Base-by-base conservation (phyloP, 2,113 vertebrate genomes). In the Dicrurus megarhynchus region DNA sequence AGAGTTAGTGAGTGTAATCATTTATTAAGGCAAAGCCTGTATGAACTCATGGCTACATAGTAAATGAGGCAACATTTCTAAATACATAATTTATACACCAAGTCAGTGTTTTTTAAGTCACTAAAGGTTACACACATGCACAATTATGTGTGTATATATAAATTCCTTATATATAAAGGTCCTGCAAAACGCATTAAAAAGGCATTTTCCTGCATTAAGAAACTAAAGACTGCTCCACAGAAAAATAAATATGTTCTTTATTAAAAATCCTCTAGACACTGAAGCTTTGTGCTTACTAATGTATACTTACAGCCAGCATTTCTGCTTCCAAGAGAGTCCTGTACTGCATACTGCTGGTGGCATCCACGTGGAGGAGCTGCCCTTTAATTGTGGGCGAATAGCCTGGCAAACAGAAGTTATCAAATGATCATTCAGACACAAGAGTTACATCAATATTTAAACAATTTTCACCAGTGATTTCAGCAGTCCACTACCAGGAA, bases 271-370 rank as follows among this genome's bases (percentile, higher is more conserved):
- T 50, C 41, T 32, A 20, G 35, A 59, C 27, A 65, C 10, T 37
- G 30, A 88, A 84, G 21, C 19, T 83, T 46, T 86, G 27, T 50
- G 12, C n/a, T 60, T 42, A 39, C 32, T 8, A 84, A 71, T 3
- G 13, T 39, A 55, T 86, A 99, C 99, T 99, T 97, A 99, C 99
- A 95, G 99, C 99, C 63, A 99, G 97, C 99, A 99, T 99, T 98
- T 99, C 99, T 59, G 99, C 99, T 97, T 99, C 99, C 96, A 99
- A 97, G 15, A 99, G 98, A 24, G 99, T 99, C 90, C 99, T 98
- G 96, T 99, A 99, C 87, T 99, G 99, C 99, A 99, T 99, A 95
- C 99, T 99, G 96, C 99, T 99, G 59, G 99, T 99, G 90, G 99
- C 99, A 97, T 99, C 99, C 69, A 99, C 99, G 6, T 99, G 99